Conservation (phyloP, 2,797 vertebrate genomes). For the Limnodromus scolopaceus region DNA sequence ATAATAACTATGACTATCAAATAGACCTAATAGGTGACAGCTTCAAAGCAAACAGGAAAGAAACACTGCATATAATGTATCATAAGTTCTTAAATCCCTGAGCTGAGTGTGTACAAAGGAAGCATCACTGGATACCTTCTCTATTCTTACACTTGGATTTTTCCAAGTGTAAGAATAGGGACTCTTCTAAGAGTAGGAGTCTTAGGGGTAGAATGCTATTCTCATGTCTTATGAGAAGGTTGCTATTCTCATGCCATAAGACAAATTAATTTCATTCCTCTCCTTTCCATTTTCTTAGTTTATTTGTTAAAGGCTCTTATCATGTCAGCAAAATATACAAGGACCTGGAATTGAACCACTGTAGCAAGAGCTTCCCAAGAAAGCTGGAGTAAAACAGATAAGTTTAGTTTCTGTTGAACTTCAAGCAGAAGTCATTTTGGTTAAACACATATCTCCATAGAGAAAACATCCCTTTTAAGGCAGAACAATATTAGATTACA, state of each 20-base stretch:
- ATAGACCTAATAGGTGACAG: background rate
- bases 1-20: background rate
- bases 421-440: constrained; percentile 35
- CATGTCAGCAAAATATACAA: constrained; percentile 50
- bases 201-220: background rate
- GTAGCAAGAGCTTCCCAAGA: constrained; percentile 44
- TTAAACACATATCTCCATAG: constrained; percentile 45
- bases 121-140: background rate
- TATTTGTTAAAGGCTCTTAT: constrained; percentile 52
- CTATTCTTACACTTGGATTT: background rate
- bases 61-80: background rate
- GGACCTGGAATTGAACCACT: background rate
- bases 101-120: background rate
- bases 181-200: background rate
- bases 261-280: background rate
- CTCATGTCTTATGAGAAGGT: background rate
- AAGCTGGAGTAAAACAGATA: constrained; percentile 30
- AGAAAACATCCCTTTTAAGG: constrained; percentile 58
- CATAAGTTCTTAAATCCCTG: background rate
- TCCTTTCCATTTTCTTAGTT: constrained; percentile 23
- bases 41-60: background rate
- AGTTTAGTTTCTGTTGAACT: constrained; percentile 44
- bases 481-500: constrained; percentile 42
- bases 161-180: background rate
- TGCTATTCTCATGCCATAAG: background rate